Conservation (phyloP, 2,888 invertebrate species). For the Tinea pellionella region DNA sequence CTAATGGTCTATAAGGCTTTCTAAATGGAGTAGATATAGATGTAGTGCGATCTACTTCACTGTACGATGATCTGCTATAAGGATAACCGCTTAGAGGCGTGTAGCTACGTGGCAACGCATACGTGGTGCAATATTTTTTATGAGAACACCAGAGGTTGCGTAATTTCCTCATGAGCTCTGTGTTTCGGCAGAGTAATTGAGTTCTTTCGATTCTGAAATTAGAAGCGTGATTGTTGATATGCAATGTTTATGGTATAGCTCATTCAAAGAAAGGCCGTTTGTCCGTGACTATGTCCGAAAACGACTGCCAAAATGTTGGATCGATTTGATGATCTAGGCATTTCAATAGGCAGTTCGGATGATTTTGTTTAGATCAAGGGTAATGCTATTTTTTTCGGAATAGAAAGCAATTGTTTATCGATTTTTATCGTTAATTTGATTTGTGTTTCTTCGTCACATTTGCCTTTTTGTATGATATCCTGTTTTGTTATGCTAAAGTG, state of each 20-base stretch:
- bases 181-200: conserved; percentile 72
- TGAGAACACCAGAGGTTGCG: conserved; percentile 72
- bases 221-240: conserved; percentile 19
- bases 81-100: conserved; percentile 58
- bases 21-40: conserved; percentile 52
- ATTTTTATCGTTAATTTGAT: no score
- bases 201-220: conserved; percentile 71
- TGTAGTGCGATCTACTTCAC: conserved; percentile 55
- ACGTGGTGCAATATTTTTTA: conserved; percentile 67
- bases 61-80: conserved; percentile 49
- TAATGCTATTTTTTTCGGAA: no score
- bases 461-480: no score
- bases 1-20: neutral
- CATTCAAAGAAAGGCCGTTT: no score
- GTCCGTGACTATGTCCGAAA: no score
- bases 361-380: no score
- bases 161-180: conserved; percentile 71
- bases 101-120: conserved; percentile 42
- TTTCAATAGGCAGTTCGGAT: no score
- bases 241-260: neutral
- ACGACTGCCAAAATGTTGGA: no score
- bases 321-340: no score
- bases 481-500: no score
- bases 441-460: no score
- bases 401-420: no score